phyloP scores from a whole-genome alignment of 2,797 vertebrate species.

The Otolemur crassicaudatus region DNA sequence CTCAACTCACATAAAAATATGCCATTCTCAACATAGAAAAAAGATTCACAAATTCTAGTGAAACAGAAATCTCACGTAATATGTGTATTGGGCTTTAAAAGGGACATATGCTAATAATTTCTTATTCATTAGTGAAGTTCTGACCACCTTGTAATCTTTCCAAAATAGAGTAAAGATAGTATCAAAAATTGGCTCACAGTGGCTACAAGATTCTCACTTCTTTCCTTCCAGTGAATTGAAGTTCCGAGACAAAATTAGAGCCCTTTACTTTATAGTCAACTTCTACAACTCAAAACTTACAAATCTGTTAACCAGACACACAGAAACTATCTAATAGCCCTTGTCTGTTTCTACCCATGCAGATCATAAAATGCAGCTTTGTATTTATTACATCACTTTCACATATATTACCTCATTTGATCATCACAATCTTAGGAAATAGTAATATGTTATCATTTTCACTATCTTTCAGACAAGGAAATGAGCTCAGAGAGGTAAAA shows the following conservation, averaged over 20 bases:
- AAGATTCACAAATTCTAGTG: not conserved
- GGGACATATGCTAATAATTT: not conserved
- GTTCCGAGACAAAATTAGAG: not conserved
- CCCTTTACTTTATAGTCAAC: not conserved
- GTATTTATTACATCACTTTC: not conserved
- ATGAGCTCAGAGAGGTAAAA: not conserved
- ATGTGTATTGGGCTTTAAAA: not conserved
- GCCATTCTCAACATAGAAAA: not conserved
- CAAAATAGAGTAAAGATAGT: conserved; percentile 34
- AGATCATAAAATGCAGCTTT: conserved; percentile 20
- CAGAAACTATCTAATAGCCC: not conserved
- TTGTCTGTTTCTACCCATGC: conserved; percentile 15
- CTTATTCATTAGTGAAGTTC: conserved; percentile 33
- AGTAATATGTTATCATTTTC: not conserved
- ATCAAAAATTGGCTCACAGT: conserved; percentile 21
- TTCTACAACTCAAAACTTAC: conserved; percentile 32
- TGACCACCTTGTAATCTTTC: not conserved
- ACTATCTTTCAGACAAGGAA: conserved; percentile 40
- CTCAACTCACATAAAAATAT: not conserved
- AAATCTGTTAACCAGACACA: not conserved
- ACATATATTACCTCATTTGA: not conserved
- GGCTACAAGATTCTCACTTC: not conserved
- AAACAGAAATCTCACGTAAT: conserved; percentile 20
- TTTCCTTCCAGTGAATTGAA: not conserved
- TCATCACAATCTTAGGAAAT: not conserved